Evolutionary conservation across 2,113 vertebrate species (phyloP).

Genomic region (Chinchilla lanigera): DNA sequence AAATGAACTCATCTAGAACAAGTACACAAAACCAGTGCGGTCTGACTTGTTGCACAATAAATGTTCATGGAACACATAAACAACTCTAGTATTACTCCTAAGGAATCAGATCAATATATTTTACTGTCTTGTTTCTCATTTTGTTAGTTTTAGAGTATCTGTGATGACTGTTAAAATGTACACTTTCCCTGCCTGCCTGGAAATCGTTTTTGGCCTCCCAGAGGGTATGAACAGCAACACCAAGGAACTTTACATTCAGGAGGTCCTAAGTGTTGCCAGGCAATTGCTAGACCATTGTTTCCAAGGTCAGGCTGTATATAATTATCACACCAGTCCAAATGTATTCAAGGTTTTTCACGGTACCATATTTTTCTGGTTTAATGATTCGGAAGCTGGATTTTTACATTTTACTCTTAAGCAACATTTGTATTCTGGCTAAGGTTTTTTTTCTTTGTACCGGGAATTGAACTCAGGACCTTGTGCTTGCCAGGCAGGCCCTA

Average conservation of each 20-base stretch:
- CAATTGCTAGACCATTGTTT: background rate
- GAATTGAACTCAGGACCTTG: too few species aligned
- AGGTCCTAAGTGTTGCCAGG: background rate
- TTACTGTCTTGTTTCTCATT: background rate
- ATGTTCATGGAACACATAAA: background rate
- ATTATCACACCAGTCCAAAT: background rate
- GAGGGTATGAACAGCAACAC: background rate
- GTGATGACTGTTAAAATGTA: background rate
- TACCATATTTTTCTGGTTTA: background rate
- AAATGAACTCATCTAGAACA: background rate
- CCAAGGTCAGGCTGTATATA: background rate
- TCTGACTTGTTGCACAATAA: background rate
- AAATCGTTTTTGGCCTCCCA: background rate
- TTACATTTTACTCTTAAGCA: background rate
- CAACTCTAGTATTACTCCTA: background rate
- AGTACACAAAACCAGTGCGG: background rate
- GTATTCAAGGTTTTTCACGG: background rate
- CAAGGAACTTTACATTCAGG: background rate
- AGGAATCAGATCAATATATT: background rate
- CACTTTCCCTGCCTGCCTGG: background rate
- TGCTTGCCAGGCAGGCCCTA: too few species aligned
- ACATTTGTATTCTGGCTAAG: too few species aligned
- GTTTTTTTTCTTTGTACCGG: too few species aligned
- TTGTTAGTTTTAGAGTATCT: background rate
- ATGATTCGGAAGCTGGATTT: background rate